Conservation (phyloP, 2,797 vertebrate genomes). For the Takifugu ocellatus region DNA sequence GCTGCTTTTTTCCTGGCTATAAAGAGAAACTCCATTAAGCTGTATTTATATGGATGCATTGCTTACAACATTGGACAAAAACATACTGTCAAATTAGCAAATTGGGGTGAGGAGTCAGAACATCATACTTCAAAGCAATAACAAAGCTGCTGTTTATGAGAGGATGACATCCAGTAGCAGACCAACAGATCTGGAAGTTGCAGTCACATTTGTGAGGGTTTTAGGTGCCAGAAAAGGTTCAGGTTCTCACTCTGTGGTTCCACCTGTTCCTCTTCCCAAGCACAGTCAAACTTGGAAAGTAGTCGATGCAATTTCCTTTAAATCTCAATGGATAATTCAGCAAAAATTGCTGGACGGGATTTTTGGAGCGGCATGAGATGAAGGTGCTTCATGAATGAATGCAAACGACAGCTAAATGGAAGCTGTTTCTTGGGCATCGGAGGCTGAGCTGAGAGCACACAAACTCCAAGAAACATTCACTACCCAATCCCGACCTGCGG, state of each 20-base stretch:
- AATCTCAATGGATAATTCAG: background rate
- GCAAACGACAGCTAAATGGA: background rate
- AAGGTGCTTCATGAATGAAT: background rate
- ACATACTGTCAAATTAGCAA: background rate
- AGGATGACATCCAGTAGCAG: no score
- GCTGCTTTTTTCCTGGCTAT: slow-evolving; percentile 9
- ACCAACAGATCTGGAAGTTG: no score
- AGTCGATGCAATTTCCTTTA: no score
- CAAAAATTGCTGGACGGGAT: background rate
- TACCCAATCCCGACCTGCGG: no score
- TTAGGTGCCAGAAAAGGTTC: no score
- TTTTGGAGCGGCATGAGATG: background rate
- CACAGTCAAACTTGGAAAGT: no score
- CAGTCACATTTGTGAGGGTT: no score
- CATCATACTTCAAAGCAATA: background rate
- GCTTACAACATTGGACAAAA: slow-evolving; percentile 2
- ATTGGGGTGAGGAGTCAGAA: slow-evolving; percentile 1
- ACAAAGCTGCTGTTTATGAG: no score
- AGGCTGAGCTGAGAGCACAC: background rate
- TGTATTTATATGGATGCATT: slow-evolving; percentile 9
- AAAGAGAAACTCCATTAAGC: background rate
- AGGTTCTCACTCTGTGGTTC: no score
- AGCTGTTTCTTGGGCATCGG: background rate
- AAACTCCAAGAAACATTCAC: background rate
- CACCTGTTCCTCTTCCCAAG: no score